Conservation (phyloP, 2,113 vertebrate species). For the Hepsetus odoe region DNA sequence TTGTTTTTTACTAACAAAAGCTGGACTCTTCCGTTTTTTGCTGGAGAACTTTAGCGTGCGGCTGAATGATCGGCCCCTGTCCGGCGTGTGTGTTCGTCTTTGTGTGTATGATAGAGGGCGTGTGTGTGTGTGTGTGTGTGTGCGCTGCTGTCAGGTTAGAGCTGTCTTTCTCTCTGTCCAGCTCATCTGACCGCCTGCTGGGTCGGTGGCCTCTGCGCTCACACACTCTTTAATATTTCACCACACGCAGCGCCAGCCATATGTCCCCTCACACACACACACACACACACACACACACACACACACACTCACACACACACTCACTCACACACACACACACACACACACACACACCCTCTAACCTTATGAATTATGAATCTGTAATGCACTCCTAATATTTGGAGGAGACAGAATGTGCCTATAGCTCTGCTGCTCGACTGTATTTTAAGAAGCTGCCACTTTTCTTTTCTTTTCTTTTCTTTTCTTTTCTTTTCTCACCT, state of each 20-base stretch:
- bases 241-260: constrained; percentile 58
- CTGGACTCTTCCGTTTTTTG: too few relatives aligned
- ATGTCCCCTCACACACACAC: constrained; percentile 47
- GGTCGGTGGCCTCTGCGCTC: constrained; percentile 55
- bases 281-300: constrained; percentile 25
- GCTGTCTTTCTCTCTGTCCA: constrained; percentile 42
- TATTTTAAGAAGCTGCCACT: constrained; percentile 50
- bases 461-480: constrained; percentile 12
- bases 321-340: neutral
- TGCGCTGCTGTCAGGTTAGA: constrained; percentile 40
- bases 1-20: too few relatives aligned
- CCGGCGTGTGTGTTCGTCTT: constrained; percentile 44
- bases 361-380: constrained; percentile 56
- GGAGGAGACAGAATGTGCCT: constrained; percentile 39
- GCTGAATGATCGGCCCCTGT: too few relatives aligned
- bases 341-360: neutral
- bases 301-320: constrained; percentile 12
- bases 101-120: constrained; percentile 36
- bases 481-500: constrained; percentile 16
- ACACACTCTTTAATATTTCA: constrained; percentile 67
- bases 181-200: constrained; percentile 51
- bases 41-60: too few relatives aligned
- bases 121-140: constrained; percentile 11
- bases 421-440: constrained; percentile 44
- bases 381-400: constrained; percentile 56